Conservation (phyloP, 2,113 vertebrate species). For the Phrynosoma blainvillii region DNA sequence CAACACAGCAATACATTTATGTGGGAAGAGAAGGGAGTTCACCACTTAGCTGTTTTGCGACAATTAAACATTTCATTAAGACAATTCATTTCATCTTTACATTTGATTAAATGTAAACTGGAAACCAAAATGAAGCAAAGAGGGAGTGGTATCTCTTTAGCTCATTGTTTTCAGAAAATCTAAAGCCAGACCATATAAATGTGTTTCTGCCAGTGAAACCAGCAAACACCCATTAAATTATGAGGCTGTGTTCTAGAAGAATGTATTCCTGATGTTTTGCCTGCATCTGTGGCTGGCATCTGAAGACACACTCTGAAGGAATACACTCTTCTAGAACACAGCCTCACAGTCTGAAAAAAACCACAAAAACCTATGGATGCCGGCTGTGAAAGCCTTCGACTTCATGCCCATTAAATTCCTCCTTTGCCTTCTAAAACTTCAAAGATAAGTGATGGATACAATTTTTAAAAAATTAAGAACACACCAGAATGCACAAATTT, state of each 20-base stretch:
- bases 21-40: slow-evolving; percentile 16
- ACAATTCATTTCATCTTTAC: neutral
- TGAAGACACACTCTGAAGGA: too few relatives aligned
- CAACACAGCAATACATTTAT: slow-evolving; percentile 5
- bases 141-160: neutral
- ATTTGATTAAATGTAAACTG: neutral
- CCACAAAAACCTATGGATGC: too few relatives aligned
- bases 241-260: too few relatives aligned
- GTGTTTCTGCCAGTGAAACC: neutral
- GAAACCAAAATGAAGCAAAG: neutral
- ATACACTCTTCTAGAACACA: too few relatives aligned
- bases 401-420: neutral
- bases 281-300: too few relatives aligned
- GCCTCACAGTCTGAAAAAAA: too few relatives aligned
- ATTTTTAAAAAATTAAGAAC: too few relatives aligned
- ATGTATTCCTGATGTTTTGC: too few relatives aligned
- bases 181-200: neutral
- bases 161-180: neutral
- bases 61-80: neutral
- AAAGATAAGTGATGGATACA: too few relatives aligned
- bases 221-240: neutral
- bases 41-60: slow-evolving; percentile 1
- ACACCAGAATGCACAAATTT: too few relatives aligned
- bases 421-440: neutral
- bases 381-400: too few relatives aligned